Base-by-base conservation (phyloP, 2,888 invertebrate genomes). In the Apamea crenata region DNA sequence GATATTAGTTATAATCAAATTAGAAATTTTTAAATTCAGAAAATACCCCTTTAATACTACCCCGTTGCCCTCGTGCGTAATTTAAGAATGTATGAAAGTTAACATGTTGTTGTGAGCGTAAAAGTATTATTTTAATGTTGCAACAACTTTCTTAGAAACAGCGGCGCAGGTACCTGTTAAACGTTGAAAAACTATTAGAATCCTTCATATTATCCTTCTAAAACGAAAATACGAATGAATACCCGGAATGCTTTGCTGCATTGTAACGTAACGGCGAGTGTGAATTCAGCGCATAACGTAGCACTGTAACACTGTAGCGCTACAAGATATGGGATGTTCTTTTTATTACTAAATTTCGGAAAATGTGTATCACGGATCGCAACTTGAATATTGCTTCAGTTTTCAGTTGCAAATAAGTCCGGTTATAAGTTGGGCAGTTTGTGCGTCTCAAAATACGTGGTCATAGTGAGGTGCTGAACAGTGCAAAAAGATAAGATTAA, bases 1-100 rank as follows among this genome's bases (percentile, higher is more conserved):
- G 94, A 94, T 93, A 92, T 86, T 87, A 74, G 66, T 74, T 79
- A 80, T 53, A 77, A 72, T 85, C 66, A 80, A 75, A 77, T 81
- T 80, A 77, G 67, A 84, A 65, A 50, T 61, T 16, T 18, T 29
- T 18, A 50, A 71, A 78, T 71, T 59, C 36, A n/a, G 32, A 59
- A 83, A 72, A 56, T 25, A 21, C 36, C 61, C 63, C 56, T 56
- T 32, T 3, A 14, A 61, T 66, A 63, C 75, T 32, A 75, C 36
- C 77, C 83, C 29, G 5, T 56, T 63, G n/a, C 36, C 36, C 16
- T 50, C 10, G 25, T 50, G 50, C 25, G 50, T 66, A 53, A 36
- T 12, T 40, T 61, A 29, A 21, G 32, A 73, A 66, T 76, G n/a
- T 50, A 47, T 25, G 44, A 29, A 77, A 61, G 7, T 36, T n/a